phyloP scores from a whole-genome alignment of 1,140 invertebrate genomes.

The Platyscapa corneri region DNA sequence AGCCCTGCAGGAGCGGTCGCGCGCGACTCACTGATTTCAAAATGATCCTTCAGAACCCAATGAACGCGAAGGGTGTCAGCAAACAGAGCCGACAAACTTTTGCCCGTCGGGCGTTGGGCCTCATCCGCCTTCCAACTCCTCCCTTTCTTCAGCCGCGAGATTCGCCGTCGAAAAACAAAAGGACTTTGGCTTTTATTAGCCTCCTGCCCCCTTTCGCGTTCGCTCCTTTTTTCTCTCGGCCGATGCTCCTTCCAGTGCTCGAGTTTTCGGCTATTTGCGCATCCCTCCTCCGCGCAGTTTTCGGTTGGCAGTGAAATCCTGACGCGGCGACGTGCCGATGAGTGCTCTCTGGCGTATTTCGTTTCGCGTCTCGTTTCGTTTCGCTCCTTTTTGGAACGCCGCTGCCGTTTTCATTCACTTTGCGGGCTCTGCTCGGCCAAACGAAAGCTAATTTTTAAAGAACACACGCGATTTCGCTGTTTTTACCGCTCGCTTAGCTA shows the following conservation, averaged over 20 bases:
- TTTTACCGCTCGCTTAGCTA: too few relatives aligned
- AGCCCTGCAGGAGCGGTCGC: background rate
- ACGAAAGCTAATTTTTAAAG: background rate
- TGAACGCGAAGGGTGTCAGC: slow-evolving; percentile 69
- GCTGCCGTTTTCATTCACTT: background rate
- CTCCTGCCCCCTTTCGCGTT: too few relatives aligned
- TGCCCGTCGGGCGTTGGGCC: slow-evolving; percentile 46
- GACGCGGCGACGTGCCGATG: background rate
- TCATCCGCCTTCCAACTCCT: background rate
- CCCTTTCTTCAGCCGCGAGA: background rate
- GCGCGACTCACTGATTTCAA: slow-evolving; percentile 68
- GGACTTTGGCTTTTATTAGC: too few relatives aligned
- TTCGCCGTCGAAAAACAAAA: too few relatives aligned
- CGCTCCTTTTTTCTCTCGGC: too few relatives aligned
- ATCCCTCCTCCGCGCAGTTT: too few relatives aligned
- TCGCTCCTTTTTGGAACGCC: background rate
- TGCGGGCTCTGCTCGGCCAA: background rate
- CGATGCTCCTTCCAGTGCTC: too few relatives aligned
- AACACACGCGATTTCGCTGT: background rate
- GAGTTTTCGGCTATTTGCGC: slow-evolving; percentile 6
- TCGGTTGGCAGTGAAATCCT: too few relatives aligned
- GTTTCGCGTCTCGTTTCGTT: background rate
- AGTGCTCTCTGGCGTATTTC: background rate
- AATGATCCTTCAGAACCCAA: slow-evolving; percentile 71
- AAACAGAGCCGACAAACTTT: slow-evolving; percentile 71